A percentile compares a stretch with the other conserved stretches of the same genome.
Evolutionary conservation across 2,113 vertebrate genomes (phyloP).

Genomic region (Lophius piscatorius): DNA sequence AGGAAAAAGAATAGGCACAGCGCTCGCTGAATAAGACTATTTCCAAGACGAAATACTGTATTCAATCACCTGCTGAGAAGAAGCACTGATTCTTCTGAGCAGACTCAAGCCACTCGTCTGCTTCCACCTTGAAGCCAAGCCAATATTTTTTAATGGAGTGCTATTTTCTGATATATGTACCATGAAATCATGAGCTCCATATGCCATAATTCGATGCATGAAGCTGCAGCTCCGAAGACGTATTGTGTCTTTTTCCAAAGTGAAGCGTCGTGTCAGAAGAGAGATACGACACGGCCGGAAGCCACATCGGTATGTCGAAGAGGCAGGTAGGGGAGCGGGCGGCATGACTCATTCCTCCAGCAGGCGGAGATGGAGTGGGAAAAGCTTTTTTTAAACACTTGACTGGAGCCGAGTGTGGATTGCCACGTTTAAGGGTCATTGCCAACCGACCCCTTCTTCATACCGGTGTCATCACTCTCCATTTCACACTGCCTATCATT

Average conservation of each 20-base stretch:
- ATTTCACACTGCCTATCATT: slow-evolving; percentile 64
- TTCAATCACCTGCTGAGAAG: slow-evolving; percentile 44
- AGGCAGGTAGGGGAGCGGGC: slow-evolving; percentile 38
- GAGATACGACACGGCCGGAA: slow-evolving; percentile 41
- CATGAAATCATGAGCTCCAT: slow-evolving; percentile 50
- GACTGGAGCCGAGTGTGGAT: slow-evolving; percentile 59
- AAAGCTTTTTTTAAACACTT: slow-evolving; percentile 63
- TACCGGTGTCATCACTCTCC: slow-evolving; percentile 72
- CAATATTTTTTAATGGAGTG: slow-evolving; percentile 23
- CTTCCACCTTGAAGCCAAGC: slow-evolving; percentile 30
- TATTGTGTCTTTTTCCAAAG: slow-evolving; percentile 28
- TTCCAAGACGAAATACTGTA: slow-evolving; percentile 47
- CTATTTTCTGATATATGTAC: slow-evolving; percentile 54
- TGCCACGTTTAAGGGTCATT: slow-evolving; percentile 72
- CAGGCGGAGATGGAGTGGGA: slow-evolving; percentile 58
- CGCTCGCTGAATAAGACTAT: slow-evolving; percentile 34
- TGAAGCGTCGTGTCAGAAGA: slow-evolving; percentile 21
- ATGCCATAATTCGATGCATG: slow-evolving; percentile 38
- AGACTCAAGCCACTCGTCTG: slow-evolving; percentile 28
- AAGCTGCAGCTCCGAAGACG: slow-evolving; percentile 37
- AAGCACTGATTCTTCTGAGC: slow-evolving; percentile 23
- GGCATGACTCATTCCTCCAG: slow-evolving; percentile 22
- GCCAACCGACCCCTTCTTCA: slow-evolving; percentile 60
- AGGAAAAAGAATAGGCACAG: slow-evolving; percentile 13
- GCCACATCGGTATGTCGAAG: slow-evolving; percentile 37